These are phyloP conservation scores for Meganola albula DNA, from an alignment of 2,888 invertebrate genomes.

Conservation along the genomic window DNA sequence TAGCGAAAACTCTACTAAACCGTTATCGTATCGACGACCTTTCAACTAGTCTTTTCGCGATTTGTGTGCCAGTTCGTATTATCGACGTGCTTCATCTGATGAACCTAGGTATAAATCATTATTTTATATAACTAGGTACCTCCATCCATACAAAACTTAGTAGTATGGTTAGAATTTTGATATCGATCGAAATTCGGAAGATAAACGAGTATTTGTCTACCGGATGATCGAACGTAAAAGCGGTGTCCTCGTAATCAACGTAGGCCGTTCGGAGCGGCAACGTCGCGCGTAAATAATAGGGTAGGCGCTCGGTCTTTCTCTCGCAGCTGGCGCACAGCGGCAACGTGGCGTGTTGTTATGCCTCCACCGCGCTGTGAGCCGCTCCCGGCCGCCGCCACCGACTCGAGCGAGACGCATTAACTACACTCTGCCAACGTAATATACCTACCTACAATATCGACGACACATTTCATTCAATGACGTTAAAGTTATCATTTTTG, in stretches of 20 bases:
- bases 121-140: constrained; percentile 12
- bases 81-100: constrained; percentile 23
- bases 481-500: constrained; percentile 40
- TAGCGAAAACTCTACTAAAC: constrained; percentile 39
- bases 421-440: constrained; percentile 48
- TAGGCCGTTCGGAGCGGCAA: constrained; percentile 72
- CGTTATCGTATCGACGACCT: constrained; percentile 22
- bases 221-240: constrained; percentile 75
- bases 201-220: constrained; percentile 48
- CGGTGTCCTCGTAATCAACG: constrained; percentile 78
- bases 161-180: constrained; percentile 25
- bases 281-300: constrained; percentile 78
- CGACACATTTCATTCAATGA: constrained; percentile 45
- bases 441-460: constrained; percentile 68
- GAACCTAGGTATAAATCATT: constrained; percentile 40
- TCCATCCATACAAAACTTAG: constrained; percentile 16
- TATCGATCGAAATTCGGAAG: constrained; percentile 32
- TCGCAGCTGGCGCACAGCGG: constrained; percentile 74
- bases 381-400: constrained; percentile 36
- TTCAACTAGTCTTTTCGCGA: constrained; percentile 19
- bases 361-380: constrained; percentile 42
- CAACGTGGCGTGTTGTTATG: constrained; percentile 63
- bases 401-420: constrained; percentile 57
- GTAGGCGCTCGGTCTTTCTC: constrained; percentile 75
- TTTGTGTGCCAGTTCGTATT: constrained; percentile 20